Evolutionary conservation across 2,888 invertebrate species (phyloP).

Genomic region (Phalangium opilio): DNA sequence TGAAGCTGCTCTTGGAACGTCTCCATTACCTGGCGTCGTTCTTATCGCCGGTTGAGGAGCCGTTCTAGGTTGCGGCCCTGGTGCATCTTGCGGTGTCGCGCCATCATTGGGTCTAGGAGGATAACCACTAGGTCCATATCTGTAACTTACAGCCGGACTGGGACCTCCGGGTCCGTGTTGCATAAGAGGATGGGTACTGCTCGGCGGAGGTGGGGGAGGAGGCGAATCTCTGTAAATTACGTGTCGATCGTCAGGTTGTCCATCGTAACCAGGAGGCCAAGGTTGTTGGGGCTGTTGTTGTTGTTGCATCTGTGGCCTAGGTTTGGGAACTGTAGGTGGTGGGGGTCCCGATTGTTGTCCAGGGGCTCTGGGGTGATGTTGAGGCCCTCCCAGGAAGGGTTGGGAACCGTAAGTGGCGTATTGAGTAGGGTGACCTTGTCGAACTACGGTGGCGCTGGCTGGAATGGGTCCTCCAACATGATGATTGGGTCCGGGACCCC

Average conservation of each 20-base stretch:
- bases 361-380: too few relatives aligned
- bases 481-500: conserved; percentile 12
- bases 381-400: too few relatives aligned
- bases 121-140: conserved; percentile 21
- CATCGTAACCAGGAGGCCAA: conserved; percentile 47
- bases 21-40: too few relatives aligned
- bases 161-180: too few relatives aligned
- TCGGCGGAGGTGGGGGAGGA: conserved; percentile 31
- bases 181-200: conserved; percentile 3
- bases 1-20: too few relatives aligned
- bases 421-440: conserved; percentile 19
- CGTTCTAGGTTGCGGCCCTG: too few relatives aligned
- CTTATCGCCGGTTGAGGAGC: too few relatives aligned
- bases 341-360: conserved; percentile 14
- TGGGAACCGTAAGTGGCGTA: too few relatives aligned
- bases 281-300: too few relatives aligned
- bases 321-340: conserved; percentile 25
- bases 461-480: conserved; percentile 6
- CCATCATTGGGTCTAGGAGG: conserved; percentile 10
- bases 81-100: too few relatives aligned
- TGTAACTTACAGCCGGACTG: conserved; percentile 15
- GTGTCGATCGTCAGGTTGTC: conserved; percentile 46
- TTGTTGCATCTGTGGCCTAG: conserved; percentile 21
- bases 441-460: conserved; percentile 2
- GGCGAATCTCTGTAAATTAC: conserved; percentile 32